These are phyloP conservation scores for Cryptops parisi DNA, from an alignment of 2,888 invertebrate species.

Conservation along the genomic window DNA sequence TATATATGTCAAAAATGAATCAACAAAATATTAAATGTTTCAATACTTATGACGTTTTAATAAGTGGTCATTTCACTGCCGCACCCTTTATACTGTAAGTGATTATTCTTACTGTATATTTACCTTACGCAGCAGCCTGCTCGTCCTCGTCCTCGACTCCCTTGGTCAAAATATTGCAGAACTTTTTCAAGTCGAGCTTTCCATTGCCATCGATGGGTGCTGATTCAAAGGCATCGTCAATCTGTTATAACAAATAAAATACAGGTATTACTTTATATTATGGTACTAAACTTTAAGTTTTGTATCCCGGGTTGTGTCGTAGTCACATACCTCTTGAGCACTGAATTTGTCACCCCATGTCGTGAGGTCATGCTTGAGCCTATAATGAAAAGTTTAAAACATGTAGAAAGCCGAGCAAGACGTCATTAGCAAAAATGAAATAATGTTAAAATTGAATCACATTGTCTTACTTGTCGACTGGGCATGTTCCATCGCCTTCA, in stretches of 20 bases:
- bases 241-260: conserved; percentile 7
- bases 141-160: conserved; percentile 18
- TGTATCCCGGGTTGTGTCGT: not conserved
- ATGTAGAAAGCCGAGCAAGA: too few species aligned
- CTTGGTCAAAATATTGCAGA: conserved; percentile 16
- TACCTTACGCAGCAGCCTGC: conserved; percentile 1
- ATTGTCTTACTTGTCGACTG: conserved; percentile 55
- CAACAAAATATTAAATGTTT: too few species aligned
- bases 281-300: not conserved
- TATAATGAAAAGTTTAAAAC: conserved; percentile 24
- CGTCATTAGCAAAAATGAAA: too few species aligned
- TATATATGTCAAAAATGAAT: too few species aligned
- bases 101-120: too few species aligned
- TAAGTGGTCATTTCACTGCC: too few species aligned
- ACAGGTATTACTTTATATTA: not conserved
- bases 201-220: conserved; percentile 54
- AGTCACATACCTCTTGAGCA: conserved; percentile 51
- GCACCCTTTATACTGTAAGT: too few species aligned
- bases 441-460: too few species aligned
- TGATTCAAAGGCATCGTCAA: conserved; percentile 79
- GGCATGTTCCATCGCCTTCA: conserved; percentile 62
- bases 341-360: conserved; percentile 89
- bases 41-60: too few species aligned
- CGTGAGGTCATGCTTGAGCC: conserved; percentile 77
- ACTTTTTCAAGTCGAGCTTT: conserved; percentile 38